phyloP scores from a whole-genome alignment of 2,113 vertebrate species.

The Oncorhynchus masou region DNA sequence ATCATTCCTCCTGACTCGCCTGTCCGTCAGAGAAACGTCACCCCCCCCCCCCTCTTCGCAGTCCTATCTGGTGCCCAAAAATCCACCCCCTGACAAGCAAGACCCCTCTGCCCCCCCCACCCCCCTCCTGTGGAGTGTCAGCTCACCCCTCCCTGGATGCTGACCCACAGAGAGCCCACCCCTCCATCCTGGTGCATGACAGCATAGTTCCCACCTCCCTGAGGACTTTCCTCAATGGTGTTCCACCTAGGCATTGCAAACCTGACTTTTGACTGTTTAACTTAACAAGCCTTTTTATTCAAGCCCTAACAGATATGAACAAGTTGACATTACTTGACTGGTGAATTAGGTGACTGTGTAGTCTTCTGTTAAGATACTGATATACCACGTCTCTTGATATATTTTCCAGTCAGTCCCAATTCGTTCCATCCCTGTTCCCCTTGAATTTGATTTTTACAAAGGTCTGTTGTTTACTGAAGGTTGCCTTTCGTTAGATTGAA shows the following conservation, averaged over 20 bases:
- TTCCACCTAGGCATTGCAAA: no score
- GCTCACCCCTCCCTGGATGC: constrained; percentile 33
- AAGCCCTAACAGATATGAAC: no score
- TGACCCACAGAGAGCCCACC: constrained; percentile 39
- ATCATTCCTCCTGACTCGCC: constrained; percentile 85
- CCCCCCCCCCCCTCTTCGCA: constrained; percentile 72
- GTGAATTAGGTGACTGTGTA: background rate
- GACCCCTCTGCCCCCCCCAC: constrained; percentile 49
- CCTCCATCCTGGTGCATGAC: constrained; percentile 44
- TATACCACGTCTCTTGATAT: constrained; percentile 13
- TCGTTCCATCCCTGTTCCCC: no score
- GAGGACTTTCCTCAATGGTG: no score
- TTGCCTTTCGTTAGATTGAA: constrained; percentile 1
- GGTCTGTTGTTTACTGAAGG: no score
- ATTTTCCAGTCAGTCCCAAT: background rate
- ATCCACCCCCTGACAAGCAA: constrained; percentile 60
- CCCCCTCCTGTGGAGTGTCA: constrained; percentile 39
- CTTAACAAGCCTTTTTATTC: no score
- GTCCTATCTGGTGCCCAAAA: constrained; percentile 64
- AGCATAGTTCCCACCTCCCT: constrained; percentile 37
- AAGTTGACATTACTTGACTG: background rate
- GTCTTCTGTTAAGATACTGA: background rate
- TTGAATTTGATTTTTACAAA: no score
- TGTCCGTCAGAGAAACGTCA: constrained; percentile 76
- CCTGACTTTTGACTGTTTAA: no score